Base-by-base conservation (phyloP, 2,113 vertebrate genomes). In the Jaculus jaculus region DNA sequence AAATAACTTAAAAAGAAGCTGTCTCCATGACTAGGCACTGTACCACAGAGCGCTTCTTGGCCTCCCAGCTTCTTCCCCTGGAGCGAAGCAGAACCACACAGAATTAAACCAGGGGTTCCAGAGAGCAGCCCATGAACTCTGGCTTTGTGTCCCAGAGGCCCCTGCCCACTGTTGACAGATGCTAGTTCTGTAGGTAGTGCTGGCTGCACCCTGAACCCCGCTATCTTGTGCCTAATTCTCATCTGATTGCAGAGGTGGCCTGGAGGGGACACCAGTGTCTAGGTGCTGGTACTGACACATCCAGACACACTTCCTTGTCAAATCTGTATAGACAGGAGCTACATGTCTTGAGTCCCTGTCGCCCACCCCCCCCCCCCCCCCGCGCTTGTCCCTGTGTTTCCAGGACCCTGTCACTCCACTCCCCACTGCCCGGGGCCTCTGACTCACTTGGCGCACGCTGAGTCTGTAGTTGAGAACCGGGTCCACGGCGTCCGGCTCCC, bases 401-500 rank as follows among this genome's bases (percentile, higher is more conserved):
- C 69, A 54, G 84, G 42, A 60, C n/a, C 77, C 77, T 69, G 73
- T 61, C 61, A 18, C 3, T 7, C 37, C 10, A 9, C 32, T 16
- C 47, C 47, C 84, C 74, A 17, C 21, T 58, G 16, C 39, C 72
- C 13, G 1, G 28, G 60, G 65, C 60, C 85, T 34, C n/a, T 20
- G 61, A 54, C 97, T 97, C 98, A 99, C 99, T 99, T 99, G 99
- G 42, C 98, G 98, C 83, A 99, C 96, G 89, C 98, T 99, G 95
- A 99, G 97, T 96, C 98, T 98, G 97, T 99, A 99, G 93, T 98
- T 99, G 54, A 99, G 98, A 94, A 99, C 98, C 0, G 97, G 98
- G 96, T 99, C 99, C 7, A 99, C 99, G 7, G 99, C 99, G 0
- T 98, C 97, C 0, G 99, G 99, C n/a, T 99, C 99, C 96, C 96